Evolutionary conservation across 2,888 invertebrate species (phyloP).

Genomic region (Panorpa germanica): DNA sequence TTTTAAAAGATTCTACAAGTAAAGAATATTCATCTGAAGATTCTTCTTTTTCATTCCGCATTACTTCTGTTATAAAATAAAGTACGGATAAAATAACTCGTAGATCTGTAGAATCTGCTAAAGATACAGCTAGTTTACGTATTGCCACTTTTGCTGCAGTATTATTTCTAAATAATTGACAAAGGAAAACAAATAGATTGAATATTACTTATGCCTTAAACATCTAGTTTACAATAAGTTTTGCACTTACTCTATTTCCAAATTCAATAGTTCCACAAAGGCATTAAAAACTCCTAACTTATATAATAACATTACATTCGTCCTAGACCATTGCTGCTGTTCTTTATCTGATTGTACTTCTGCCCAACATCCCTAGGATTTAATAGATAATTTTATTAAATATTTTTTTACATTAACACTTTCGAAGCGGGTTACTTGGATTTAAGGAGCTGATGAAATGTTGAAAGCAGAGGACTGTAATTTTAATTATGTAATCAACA

Average conservation of each 20-base stretch:
- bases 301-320: slow-evolving; percentile 75
- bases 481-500: neutral
- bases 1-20: slow-evolving; percentile 33
- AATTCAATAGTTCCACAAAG: slow-evolving; percentile 80
- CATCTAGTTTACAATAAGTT: slow-evolving; percentile 6
- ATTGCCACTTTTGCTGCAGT: slow-evolving; percentile 51
- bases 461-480: slow-evolving; percentile 1
- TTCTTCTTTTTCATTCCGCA: slow-evolving; percentile 45
- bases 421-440: neutral
- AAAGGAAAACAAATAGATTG: slow-evolving; percentile 8
- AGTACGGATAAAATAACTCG: slow-evolving; percentile 83
- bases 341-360: slow-evolving; percentile 86
- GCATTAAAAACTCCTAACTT: slow-evolving; percentile 78
- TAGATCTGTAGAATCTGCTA: slow-evolving; percentile 82
- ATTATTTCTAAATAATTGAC: slow-evolving; percentile 30
- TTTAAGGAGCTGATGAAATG: neutral
- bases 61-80: slow-evolving; percentile 89
- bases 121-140: slow-evolving; percentile 57
- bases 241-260: slow-evolving; percentile 70
- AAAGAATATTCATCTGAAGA: slow-evolving; percentile 24
- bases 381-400: neutral
- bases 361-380: slow-evolving; percentile 59
- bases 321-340: slow-evolving; percentile 64
- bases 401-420: neutral
- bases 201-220: slow-evolving; percentile 4